Evolutionary conservation across 2,113 vertebrate genomes (phyloP).

Genomic region (Pelobates fuscus): DNA sequence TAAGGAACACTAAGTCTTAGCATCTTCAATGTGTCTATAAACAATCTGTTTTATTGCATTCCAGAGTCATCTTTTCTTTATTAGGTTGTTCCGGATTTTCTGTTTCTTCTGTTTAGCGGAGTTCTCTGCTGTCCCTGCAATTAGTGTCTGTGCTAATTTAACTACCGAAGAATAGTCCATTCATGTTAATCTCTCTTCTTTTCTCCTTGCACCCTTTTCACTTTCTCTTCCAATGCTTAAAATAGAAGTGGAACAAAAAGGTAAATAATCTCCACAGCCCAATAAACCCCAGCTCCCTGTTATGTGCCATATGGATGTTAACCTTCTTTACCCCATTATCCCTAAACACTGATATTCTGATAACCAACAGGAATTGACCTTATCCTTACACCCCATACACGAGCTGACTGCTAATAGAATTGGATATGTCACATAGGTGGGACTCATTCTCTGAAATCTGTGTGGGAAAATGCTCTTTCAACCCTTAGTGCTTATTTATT

Average conservation of each 20-base stretch:
- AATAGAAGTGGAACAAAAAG: constrained; percentile 99
- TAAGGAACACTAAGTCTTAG: no score
- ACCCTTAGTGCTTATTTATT: constrained; percentile 82
- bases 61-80: constrained; percentile 67
- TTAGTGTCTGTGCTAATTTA: constrained; percentile 91
- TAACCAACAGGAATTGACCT: constrained; percentile 82
- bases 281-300: constrained; percentile 94
- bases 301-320: constrained; percentile 97
- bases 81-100: constrained; percentile 78
- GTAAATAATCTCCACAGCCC: constrained; percentile 93
- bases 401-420: constrained; percentile 76
- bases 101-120: constrained; percentile 82
- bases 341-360: constrained; percentile 76
- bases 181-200: constrained; percentile 99
- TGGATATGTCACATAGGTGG: constrained; percentile 77
- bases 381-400: constrained; percentile 74
- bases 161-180: constrained; percentile 92
- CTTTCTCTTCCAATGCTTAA: constrained; percentile 99
- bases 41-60: not conserved
- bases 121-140: constrained; percentile 84
- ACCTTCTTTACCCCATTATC: constrained; percentile 75
- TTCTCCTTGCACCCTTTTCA: constrained; percentile 93
- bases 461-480: constrained; percentile 69
- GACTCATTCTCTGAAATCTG: constrained; percentile 79
- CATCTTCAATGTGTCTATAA: no score